phyloP scores from a whole-genome alignment of 2,888 invertebrate species.

The Polylopha cassiicola region DNA sequence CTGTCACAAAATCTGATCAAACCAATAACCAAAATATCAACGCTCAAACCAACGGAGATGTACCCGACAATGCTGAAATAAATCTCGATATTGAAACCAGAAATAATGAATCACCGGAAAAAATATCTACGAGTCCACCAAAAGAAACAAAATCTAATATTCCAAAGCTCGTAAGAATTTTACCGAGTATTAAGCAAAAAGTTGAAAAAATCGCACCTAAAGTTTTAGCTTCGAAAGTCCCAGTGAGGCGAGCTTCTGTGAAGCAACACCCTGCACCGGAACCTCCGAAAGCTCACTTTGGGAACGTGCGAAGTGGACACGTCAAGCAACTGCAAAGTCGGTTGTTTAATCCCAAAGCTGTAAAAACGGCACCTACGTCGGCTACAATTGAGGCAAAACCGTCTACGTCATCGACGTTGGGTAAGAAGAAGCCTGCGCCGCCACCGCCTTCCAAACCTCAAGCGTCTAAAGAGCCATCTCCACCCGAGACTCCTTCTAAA shows the following conservation, averaged over 20 bases:
- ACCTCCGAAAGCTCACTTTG: constrained; percentile 69
- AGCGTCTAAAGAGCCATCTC: constrained; percentile 39
- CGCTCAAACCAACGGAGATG: no score
- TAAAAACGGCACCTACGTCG: constrained; percentile 31
- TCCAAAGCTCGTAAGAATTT: constrained; percentile 57
- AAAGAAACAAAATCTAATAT: constrained; percentile 51
- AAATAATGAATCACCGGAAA: constrained; percentile 24
- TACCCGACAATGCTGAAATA: no score
- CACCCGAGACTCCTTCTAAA: constrained; percentile 36
- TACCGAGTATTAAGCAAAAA: constrained; percentile 50
- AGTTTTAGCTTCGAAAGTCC: constrained; percentile 60
- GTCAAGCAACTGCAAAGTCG: constrained; percentile 69
- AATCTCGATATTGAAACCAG: no score
- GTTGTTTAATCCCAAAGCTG: constrained; percentile 53
- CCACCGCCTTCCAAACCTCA: constrained; percentile 39
- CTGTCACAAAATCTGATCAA: no score
- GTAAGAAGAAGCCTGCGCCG: constrained; percentile 62
- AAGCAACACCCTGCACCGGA: constrained; percentile 64
- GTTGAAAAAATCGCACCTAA: constrained; percentile 54
- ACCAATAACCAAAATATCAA: no score
- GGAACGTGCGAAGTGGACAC: constrained; percentile 65
- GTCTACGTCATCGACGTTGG: constrained; percentile 48
- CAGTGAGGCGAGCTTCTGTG: constrained; percentile 54
- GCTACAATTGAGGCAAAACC: constrained; percentile 42
- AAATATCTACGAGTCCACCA: constrained; percentile 16